phyloP scores from a whole-genome alignment of 2,888 invertebrate species.

The Tiliacea aurago region DNA sequence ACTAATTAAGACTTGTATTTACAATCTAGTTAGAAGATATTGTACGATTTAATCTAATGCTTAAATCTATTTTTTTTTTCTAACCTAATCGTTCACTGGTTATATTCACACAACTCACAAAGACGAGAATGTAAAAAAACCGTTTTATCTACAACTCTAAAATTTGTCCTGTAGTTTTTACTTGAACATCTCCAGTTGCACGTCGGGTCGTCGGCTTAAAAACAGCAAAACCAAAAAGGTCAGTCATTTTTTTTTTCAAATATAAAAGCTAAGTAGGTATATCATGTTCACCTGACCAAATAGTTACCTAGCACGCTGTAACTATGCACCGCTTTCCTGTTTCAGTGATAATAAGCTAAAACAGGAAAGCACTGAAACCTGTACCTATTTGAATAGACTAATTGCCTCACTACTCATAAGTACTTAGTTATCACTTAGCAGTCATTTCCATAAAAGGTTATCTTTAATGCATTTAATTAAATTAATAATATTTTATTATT shows the following conservation, averaged over 20 bases:
- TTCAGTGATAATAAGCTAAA: neutral
- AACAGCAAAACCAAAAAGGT: neutral
- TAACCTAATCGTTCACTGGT: neutral
- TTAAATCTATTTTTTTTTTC: neutral
- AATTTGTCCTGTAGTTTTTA: neutral
- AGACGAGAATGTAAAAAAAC: neutral
- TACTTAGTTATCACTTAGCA: neutral
- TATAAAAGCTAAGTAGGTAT: neutral
- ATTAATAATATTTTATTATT: neutral
- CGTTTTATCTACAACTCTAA: neutral
- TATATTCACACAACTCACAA: neutral
- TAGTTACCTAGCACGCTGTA: neutral
- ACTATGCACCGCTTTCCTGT: neutral
- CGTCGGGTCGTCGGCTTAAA: neutral
- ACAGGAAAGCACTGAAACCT: slow-evolving; percentile 10
- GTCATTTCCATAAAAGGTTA: neutral
- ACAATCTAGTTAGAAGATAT: neutral
- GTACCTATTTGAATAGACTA: neutral
- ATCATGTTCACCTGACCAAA: neutral
- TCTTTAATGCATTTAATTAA: slow-evolving; percentile 8
- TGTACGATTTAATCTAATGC: neutral
- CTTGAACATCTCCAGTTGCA: neutral
- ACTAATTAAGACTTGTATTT: slow-evolving; percentile 1
- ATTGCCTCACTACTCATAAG: too few species aligned
- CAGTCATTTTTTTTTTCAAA: neutral